Conservation (phyloP, 2,797 vertebrate genomes). For the Distichodus sexfasciatus region DNA sequence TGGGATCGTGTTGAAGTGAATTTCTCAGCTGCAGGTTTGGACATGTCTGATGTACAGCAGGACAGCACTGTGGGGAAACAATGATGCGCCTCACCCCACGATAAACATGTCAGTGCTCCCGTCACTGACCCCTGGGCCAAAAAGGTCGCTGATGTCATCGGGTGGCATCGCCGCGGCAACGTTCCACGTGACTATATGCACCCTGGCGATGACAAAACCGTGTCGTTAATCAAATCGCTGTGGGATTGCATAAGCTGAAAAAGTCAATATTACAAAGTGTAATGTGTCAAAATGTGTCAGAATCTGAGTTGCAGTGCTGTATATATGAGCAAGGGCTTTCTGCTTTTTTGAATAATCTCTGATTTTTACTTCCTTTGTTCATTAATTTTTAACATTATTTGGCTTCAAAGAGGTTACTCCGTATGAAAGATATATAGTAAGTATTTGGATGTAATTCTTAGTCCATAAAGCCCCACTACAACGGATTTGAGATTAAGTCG, state of each 20-base stretch:
- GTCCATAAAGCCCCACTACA: too few relatives aligned
- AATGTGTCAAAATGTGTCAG: too few relatives aligned
- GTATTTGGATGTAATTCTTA: too few relatives aligned
- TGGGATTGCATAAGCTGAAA: not conserved
- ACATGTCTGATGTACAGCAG: slow-evolving; percentile 48
- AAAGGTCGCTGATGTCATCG: slow-evolving; percentile 86
- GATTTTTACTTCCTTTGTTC: too few relatives aligned
- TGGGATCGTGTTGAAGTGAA: not conserved
- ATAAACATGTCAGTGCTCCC: slow-evolving; percentile 88
- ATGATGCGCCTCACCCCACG: slow-evolving; percentile 84
- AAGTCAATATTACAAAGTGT: not conserved
- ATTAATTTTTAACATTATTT: too few relatives aligned
- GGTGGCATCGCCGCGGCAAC: slow-evolving; percentile 94
- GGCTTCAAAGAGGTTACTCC: too few relatives aligned
- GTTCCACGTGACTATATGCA: slow-evolving; percentile 95
- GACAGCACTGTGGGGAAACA: slow-evolving; percentile 26
- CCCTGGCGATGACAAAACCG: slow-evolving; percentile 63
- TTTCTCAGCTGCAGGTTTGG: slow-evolving; percentile 7
- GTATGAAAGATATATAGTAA: too few relatives aligned
- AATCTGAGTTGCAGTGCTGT: too few relatives aligned
- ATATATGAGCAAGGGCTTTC: too few relatives aligned
- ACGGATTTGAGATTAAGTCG: too few relatives aligned
- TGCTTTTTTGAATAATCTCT: too few relatives aligned
- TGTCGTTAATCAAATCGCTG: not conserved
- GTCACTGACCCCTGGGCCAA: slow-evolving; percentile 83